A percentile compares a stretch with the other conserved stretches of the same genome.
Evolutionary conservation across 2,888 invertebrate genomes (phyloP).

Genomic region (Nephrocerus scutellatus): DNA sequence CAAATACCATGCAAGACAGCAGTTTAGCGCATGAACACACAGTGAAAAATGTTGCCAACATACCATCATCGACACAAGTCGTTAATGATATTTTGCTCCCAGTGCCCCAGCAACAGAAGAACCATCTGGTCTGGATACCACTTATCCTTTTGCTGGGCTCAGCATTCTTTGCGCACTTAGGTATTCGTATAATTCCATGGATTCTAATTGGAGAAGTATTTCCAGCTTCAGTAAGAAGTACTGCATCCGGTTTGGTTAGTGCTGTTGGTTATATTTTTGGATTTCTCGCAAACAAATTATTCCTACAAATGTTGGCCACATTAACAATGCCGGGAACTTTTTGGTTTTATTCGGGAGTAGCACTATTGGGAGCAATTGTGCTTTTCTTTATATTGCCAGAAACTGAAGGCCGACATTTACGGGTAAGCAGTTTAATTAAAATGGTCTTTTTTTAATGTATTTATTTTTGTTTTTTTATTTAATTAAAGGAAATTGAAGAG

Average conservation of each 20-base stretch:
- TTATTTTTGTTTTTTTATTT: constrained; percentile 5
- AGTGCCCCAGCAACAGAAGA: constrained; percentile 47
- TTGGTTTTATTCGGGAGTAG: constrained; percentile 59
- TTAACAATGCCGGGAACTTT: constrained; percentile 67
- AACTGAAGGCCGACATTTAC: constrained; percentile 69
- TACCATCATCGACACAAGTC: constrained; percentile 20
- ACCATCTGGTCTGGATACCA: constrained; percentile 61
- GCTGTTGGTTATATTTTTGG: constrained; percentile 69
- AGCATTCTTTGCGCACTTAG: constrained; percentile 62
- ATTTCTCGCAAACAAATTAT: constrained; percentile 68
- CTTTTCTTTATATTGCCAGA: constrained; percentile 69
- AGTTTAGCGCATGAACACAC: too few species aligned
- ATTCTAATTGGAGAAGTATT: constrained; percentile 73
- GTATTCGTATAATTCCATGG: constrained; percentile 68
- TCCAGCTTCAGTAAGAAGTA: constrained; percentile 60
- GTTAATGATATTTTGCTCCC: constrained; percentile 34
- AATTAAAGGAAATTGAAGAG: constrained; percentile 39
- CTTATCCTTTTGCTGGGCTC: constrained; percentile 57
- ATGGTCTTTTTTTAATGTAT: neutral
- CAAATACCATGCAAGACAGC: too few species aligned
- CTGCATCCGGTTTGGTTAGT: constrained; percentile 65
- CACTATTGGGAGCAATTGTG: constrained; percentile 56
- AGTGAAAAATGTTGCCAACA: too few species aligned
- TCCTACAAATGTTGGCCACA: constrained; percentile 56
- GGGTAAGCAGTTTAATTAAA: constrained; percentile 28